Evolutionary conservation across 2,888 invertebrate genomes (phyloP).

Genomic region (Calameuta filiformis): DNA sequence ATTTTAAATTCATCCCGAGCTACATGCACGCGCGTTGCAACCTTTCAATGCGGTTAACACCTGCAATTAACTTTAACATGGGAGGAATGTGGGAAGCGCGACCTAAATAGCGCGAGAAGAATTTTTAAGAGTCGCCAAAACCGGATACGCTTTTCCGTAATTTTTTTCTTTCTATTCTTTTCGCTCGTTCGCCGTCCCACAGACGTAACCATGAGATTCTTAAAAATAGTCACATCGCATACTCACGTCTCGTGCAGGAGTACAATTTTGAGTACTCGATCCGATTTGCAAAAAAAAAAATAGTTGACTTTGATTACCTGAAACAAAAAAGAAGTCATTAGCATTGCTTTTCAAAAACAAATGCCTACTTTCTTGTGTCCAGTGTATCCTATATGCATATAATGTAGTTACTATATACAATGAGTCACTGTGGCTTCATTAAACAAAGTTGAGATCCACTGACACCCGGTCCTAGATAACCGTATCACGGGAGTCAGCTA

Average conservation of each 20-base stretch:
- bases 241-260: background rate
- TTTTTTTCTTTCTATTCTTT: background rate
- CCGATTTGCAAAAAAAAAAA: background rate
- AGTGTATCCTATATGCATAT: background rate
- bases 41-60: slow-evolving; percentile 1
- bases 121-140: background rate
- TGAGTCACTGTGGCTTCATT: background rate
- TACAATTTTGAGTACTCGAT: background rate
- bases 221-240: background rate
- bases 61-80: background rate
- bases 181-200: background rate
- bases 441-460: slow-evolving; percentile 37
- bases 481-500: slow-evolving; percentile 27
- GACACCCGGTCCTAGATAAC: slow-evolving; percentile 33
- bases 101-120: background rate
- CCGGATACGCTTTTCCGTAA: background rate
- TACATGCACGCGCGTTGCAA: background rate
- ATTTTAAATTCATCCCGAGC: background rate
- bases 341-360: background rate
- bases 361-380: background rate
- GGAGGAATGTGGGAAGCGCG: background rate
- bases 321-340: slow-evolving; percentile 15
- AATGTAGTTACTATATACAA: slow-evolving; percentile 9
- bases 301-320: background rate
- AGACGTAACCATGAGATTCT: background rate